Evolutionary conservation across 2,888 invertebrate species (phyloP).

Genomic region (Cataglyphis rosenhaueri): DNA sequence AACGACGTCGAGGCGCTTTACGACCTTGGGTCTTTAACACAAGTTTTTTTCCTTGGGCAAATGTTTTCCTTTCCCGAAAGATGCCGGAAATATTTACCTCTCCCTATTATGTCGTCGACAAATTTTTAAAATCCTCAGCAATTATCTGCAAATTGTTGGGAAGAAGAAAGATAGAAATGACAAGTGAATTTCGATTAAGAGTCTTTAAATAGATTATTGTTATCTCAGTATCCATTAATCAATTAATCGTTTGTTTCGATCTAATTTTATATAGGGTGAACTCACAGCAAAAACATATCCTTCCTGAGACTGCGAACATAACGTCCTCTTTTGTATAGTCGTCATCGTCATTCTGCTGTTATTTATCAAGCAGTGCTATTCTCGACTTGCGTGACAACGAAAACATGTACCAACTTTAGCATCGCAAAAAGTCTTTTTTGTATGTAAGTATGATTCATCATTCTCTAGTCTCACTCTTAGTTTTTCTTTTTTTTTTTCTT

Average conservation of each 20-base stretch:
- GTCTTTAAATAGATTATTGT: background rate
- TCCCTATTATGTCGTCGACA: background rate
- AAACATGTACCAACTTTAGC: constrained; percentile 12
- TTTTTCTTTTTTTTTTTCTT: background rate
- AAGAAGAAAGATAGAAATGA: background rate
- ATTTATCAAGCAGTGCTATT: constrained; percentile 28
- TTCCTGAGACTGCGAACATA: background rate
- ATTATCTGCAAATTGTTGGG: background rate
- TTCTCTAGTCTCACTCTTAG: background rate
- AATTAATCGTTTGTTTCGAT: constrained; percentile 29
- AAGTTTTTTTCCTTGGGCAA: constrained; percentile 14
- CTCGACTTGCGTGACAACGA: background rate
- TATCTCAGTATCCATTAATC: background rate
- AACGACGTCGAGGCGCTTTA: constrained; percentile 35
- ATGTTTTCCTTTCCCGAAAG: constrained; percentile 3
- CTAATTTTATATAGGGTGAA: constrained; percentile 15
- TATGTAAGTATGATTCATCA: background rate
- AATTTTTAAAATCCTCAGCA: background rate
- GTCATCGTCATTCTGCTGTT: constrained; percentile 36
- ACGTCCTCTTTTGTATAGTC: background rate
- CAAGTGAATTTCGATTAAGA: background rate
- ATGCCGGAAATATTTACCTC: background rate
- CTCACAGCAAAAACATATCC: background rate
- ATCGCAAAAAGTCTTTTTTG: background rate
- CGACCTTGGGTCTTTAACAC: constrained; percentile 30